A percentile compares a stretch with the other conserved stretches of the same genome.
These are phyloP conservation scores for Bombus vancouverensis DNA, from an alignment of 1,140 invertebrate genomes.

Conservation along the genomic window DNA sequence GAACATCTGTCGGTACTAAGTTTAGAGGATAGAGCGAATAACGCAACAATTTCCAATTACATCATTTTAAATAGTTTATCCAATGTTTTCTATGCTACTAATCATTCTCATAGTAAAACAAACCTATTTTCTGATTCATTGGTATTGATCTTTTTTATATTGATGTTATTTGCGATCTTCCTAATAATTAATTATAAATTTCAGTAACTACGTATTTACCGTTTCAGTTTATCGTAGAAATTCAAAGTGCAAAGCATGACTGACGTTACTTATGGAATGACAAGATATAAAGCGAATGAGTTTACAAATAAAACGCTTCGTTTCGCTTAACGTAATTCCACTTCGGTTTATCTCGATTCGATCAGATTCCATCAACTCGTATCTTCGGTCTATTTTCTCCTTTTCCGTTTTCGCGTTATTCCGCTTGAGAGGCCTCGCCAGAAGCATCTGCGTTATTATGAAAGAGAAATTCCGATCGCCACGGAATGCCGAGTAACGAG, in stretches of 20 bases:
- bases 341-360: neutral
- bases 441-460: slow-evolving; percentile 48
- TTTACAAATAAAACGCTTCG: neutral
- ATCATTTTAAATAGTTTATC: neutral
- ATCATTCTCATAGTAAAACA: neutral
- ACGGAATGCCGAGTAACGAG: slow-evolving; percentile 61
- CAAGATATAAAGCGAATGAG: neutral
- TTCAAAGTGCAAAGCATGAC: neutral
- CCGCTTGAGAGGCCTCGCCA: neutral
- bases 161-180: neutral
- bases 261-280: neutral
- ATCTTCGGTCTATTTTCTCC: neutral
- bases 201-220: neutral
- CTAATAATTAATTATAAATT: neutral
- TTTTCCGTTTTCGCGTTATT: neutral
- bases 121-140: neutral
- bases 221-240: neutral
- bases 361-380: neutral
- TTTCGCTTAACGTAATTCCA: neutral
- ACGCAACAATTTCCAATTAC: neutral
- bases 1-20: neutral
- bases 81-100: neutral
- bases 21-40: neutral
- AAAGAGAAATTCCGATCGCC: slow-evolving; percentile 65
- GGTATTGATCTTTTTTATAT: neutral